phyloP scores from a whole-genome alignment of 2,113 vertebrate species.

The Prolemur simus region DNA sequence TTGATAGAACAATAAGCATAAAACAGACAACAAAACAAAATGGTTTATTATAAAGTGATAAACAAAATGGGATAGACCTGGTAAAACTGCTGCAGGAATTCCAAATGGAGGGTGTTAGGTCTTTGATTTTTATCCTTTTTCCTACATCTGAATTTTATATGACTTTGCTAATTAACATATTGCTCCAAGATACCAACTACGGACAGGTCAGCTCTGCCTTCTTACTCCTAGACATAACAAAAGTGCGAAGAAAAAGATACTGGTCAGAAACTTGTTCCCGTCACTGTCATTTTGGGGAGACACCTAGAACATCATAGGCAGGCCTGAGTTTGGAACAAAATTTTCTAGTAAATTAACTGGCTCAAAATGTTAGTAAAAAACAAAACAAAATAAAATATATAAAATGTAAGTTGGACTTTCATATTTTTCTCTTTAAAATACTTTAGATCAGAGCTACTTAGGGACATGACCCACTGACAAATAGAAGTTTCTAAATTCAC shows the following conservation, averaged over 20 bases:
- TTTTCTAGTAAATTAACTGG: background rate
- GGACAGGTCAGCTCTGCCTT: background rate
- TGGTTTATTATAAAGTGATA: background rate
- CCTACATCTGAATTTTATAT: background rate
- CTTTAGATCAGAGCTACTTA: background rate
- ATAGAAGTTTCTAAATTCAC: background rate
- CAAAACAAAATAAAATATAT: background rate
- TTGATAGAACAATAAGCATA: background rate
- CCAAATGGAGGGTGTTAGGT: background rate
- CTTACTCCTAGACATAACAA: background rate
- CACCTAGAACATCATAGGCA: background rate
- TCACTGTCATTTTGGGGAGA: background rate
- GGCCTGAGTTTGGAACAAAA: background rate
- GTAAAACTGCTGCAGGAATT: background rate
- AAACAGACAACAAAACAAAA: background rate
- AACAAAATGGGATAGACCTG: background rate
- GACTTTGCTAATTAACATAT: background rate
- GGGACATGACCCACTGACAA: background rate
- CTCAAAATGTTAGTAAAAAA: background rate
- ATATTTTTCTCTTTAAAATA: background rate
- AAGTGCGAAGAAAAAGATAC: background rate
- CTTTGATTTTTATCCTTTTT: background rate
- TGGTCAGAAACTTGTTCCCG: background rate
- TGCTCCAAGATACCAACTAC: background rate
- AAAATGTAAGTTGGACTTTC: background rate